These are phyloP conservation scores for Zosterops japonicus DNA, from an alignment of 2,113 vertebrate genomes.

Conservation along the genomic window DNA sequence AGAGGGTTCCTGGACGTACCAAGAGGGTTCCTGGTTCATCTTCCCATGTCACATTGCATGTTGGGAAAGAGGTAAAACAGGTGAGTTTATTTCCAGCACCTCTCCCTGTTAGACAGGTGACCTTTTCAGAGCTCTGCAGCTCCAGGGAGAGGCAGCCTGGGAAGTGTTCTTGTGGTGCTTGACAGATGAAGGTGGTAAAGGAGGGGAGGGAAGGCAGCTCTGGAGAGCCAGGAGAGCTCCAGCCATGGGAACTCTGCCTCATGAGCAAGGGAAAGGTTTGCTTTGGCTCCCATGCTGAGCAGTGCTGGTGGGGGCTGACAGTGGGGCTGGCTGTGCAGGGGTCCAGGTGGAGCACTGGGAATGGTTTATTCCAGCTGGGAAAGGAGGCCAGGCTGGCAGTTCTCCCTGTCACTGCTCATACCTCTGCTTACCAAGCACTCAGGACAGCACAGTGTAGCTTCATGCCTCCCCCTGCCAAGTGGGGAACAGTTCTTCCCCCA, in stretches of 20 bases:
- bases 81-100: neutral
- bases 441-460: neutral
- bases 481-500: neutral
- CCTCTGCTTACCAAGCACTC: neutral
- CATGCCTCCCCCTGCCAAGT: neutral
- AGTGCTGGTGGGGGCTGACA: neutral
- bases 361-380: neutral
- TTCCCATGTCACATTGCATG: neutral
- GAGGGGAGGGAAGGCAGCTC: neutral
- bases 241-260: neutral
- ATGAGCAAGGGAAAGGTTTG: neutral
- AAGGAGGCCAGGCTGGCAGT: neutral
- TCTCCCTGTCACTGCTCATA: neutral
- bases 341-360: neutral
- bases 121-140: slow-evolving; percentile 34
- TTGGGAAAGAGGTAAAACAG: neutral
- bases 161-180: neutral
- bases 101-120: neutral
- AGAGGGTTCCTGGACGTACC: neutral
- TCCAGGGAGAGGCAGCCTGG: neutral
- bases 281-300: neutral
- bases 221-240: neutral
- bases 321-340: neutral
- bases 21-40: neutral
- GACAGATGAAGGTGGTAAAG: slow-evolving; percentile 14